Evolutionary conservation across 1,140 invertebrate genomes (phyloP), one percentile per base, ranked within the genome.

Genomic region (Tetramorium parvispinum): DNA sequence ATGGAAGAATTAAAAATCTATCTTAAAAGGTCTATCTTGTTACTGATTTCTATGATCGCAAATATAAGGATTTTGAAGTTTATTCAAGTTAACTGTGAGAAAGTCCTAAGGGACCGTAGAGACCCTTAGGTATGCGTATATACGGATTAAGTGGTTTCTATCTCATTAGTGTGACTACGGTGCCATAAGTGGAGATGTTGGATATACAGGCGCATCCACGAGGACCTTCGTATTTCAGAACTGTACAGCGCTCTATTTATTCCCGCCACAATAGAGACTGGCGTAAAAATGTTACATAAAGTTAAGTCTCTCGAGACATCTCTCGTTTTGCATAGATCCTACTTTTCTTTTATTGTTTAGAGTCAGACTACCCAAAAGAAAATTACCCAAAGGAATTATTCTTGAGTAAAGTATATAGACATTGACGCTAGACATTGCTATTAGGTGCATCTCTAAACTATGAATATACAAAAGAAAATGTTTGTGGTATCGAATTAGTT

Each of bases 91-190:
- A 70, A 43, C 24, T 51, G 70, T 8, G 27, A 70, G 24, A 63
- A 49, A 27, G 40, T 16, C 51, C 2, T 11, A 61, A 59, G 16
- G 27, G n/a, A 5, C n/a, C 82, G 46, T 40, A 83, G 61, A 78
- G 66, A 66, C 66, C 71, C 91, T 92, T 90, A 91, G 88, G 81
- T 89, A 92, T 88, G 88, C 81, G 88, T 89, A 71, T 24, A 78
- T 81, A 79, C 70, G 51, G 53, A 70, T 91, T 89, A 91, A 91
- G 89, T 92, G 73, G 57, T 82, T 88, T 89, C 85, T 86, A 88
- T 88, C 89, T 92, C 87, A 91, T 92, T 91, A 92, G 18, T 37
- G 61, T 61, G 81, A 53, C 65, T 51, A 66, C 46, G n/a, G 13
- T 21, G 49, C 5, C 11, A 13, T 53, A 79, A 86, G 37, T 86